Conservation (phyloP, 2,888 invertebrate genomes). For the Pogonocherus hispidulus region DNA sequence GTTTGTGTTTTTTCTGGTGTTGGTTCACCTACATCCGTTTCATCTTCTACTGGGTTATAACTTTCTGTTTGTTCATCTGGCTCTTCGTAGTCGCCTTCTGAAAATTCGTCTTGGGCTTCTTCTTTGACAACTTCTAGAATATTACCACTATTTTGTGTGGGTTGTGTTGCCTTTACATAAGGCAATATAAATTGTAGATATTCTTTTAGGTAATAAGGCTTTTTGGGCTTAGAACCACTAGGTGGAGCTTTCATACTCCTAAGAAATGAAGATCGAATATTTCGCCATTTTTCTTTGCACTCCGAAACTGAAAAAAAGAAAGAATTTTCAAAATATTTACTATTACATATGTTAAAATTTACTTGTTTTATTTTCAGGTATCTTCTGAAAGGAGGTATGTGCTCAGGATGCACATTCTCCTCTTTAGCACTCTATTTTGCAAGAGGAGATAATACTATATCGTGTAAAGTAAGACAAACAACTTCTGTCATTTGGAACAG, state of each 20-base stretch:
- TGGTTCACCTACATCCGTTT: not conserved
- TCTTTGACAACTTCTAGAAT: not conserved
- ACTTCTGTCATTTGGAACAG: no score
- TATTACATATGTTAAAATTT: no score
- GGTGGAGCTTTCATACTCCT: slow-evolving; percentile 21
- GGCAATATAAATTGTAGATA: slow-evolving; percentile 24
- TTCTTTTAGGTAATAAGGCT: slow-evolving; percentile 26
- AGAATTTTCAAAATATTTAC: no score
- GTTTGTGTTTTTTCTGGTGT: not conserved
- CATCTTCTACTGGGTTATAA: not conserved
- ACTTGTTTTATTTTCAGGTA: no score
- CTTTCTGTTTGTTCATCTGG: not conserved
- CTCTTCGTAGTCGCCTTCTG: not conserved
- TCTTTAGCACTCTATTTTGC: no score
- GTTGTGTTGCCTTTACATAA: slow-evolving; percentile 16
- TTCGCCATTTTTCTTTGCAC: slow-evolving; percentile 29
- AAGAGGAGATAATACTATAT: no score
- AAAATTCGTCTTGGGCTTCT: no score
- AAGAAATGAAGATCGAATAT: slow-evolving; percentile 25
- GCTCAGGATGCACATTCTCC: no score
- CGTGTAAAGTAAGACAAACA: no score
- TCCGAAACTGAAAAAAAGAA: slow-evolving; percentile 8
- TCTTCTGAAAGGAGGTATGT: no score
- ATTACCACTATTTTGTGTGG: not conserved
- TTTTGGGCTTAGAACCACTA: slow-evolving; percentile 23